phyloP scores from a whole-genome alignment of 2,888 invertebrate genomes.

The Agrypnus murinus region DNA sequence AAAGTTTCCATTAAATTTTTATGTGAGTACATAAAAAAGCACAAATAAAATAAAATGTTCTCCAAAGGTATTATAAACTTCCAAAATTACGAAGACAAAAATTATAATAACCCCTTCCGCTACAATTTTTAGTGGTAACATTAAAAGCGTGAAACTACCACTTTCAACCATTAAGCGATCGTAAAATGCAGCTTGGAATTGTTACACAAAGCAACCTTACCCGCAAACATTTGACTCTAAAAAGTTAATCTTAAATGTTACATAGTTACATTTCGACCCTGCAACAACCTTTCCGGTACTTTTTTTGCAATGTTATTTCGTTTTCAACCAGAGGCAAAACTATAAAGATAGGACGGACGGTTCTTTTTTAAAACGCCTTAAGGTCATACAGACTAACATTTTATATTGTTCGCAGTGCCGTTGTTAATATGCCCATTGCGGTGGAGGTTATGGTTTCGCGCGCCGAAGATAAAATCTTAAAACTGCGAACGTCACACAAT shows the following conservation, averaged over 20 bases:
- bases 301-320: constrained; percentile 7
- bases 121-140: neutral
- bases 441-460: constrained; percentile 8
- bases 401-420: constrained; percentile 11
- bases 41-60: too few relatives aligned
- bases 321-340: constrained; percentile 3
- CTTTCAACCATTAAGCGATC: constrained; percentile 13
- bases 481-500: constrained; percentile 14
- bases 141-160: neutral
- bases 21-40: too few relatives aligned
- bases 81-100: constrained; percentile 2
- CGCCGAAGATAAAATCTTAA: constrained; percentile 22
- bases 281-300: constrained; percentile 21
- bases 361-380: constrained; percentile 1
- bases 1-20: too few relatives aligned
- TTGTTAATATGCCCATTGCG: constrained; percentile 27
- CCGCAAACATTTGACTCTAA: constrained; percentile 16
- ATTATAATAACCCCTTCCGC: neutral
- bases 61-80: too few relatives aligned
- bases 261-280: constrained; percentile 4
- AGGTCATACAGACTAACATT: constrained; percentile 14
- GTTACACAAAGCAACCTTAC: constrained; percentile 4
- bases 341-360: neutral
- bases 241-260: constrained; percentile 17
- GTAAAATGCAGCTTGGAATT: neutral